Conservation (phyloP, 1,140 invertebrate genomes). For the Micrasema longulum region DNA sequence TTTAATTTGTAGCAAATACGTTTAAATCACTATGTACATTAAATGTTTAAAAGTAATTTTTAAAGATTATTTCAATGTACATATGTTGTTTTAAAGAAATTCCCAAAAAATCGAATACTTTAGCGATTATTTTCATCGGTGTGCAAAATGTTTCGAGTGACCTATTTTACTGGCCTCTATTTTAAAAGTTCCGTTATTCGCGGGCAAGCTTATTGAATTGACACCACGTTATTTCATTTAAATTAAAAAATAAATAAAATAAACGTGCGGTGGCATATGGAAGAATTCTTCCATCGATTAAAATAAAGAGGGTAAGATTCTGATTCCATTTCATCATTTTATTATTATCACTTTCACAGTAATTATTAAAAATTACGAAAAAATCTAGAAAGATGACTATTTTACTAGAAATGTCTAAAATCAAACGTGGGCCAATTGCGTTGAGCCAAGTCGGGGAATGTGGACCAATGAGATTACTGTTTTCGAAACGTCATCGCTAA, state of each 20-base stretch:
- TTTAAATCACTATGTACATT: too few species aligned
- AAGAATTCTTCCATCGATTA: too few species aligned
- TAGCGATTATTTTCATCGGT: too few species aligned
- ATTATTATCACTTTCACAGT: not conserved
- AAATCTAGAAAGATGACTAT: slow-evolving; percentile 1
- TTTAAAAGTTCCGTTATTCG: slow-evolving; percentile 45
- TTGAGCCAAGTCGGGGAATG: slow-evolving; percentile 62
- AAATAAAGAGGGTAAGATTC: not conserved
- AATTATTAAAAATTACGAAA: not conserved
- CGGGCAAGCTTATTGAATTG: slow-evolving; percentile 3
- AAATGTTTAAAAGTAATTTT: too few species aligned
- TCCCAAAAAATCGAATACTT: too few species aligned
- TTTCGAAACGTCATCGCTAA: slow-evolving; percentile 47
- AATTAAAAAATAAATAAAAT: too few species aligned
- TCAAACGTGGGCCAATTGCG: slow-evolving; percentile 69
- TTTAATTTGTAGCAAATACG: too few species aligned
- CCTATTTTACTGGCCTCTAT: slow-evolving; percentile 1
- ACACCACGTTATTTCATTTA: not conserved
- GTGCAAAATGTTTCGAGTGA: too few species aligned
- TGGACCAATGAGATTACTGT: slow-evolving; percentile 57
- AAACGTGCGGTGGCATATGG: too few species aligned
- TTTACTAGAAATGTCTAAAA: slow-evolving; percentile 41
- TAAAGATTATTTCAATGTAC: too few species aligned
- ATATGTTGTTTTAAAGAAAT: too few species aligned
- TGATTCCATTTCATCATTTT: not conserved